These are phyloP conservation scores for Mythimna pallens DNA, from an alignment of 2,888 invertebrate genomes.

Conservation along the genomic window DNA sequence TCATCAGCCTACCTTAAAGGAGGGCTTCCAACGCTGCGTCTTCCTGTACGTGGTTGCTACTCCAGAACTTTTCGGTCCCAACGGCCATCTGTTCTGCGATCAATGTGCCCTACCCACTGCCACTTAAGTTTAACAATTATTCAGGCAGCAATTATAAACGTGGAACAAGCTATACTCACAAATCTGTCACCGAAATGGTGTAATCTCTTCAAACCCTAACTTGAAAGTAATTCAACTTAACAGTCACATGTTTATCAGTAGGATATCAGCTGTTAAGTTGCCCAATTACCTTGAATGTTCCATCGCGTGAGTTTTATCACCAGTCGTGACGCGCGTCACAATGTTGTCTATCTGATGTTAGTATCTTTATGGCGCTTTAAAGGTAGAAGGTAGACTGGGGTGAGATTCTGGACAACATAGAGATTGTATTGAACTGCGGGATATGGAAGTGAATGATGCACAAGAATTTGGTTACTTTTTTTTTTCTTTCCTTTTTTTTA, in stretches of 20 bases:
- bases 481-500: no score
- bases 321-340: constrained; percentile 10
- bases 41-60: no score
- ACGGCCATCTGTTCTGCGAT: no score
- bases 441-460: neutral
- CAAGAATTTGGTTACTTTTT: no score
- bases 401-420: neutral
- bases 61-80: no score
- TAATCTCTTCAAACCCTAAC: neutral
- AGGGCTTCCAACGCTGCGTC: no score
- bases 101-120: no score
- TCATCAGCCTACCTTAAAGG: no score
- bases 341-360: constrained; percentile 5
- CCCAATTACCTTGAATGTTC: constrained; percentile 38
- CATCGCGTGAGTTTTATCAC: constrained; percentile 41
- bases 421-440: no score
- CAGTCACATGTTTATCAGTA: constrained; percentile 13
- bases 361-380: constrained; percentile 2
- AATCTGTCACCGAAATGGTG: neutral
- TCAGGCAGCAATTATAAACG: neutral
- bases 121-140: no score
- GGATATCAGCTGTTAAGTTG: constrained; percentile 39
- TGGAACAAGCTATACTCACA: neutral
- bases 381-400: neutral
- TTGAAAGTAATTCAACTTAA: constrained; percentile 26